These are phyloP conservation scores for Panurus biarmicus DNA, from an alignment of 2,113 vertebrate genomes.

Conservation along the genomic window DNA sequence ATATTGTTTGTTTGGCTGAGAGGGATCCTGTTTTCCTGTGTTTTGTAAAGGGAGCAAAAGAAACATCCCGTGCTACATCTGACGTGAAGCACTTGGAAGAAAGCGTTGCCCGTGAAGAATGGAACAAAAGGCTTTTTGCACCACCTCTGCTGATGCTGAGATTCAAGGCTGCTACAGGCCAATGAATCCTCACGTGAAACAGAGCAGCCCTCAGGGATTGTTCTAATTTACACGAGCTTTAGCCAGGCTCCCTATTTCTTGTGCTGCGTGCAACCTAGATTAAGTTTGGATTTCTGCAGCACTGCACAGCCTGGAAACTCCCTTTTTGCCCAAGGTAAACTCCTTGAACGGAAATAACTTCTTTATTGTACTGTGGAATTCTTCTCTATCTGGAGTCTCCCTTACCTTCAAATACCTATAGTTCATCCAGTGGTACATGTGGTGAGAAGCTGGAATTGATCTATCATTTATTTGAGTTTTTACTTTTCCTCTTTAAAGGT, in stretches of 20 bases:
- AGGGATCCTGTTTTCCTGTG: not conserved
- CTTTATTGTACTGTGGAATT: not conserved
- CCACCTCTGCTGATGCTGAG: not conserved
- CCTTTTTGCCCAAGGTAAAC: slow-evolving; percentile 34
- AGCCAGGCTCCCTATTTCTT: slow-evolving; percentile 6
- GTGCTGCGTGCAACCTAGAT: not conserved
- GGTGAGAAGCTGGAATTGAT: not conserved
- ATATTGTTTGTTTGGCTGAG: not conserved
- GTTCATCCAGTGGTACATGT: not conserved
- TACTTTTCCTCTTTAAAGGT: not conserved
- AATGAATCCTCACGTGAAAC: not conserved
- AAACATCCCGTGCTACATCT: not conserved
- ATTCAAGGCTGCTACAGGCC: slow-evolving; percentile 14
- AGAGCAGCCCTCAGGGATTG: slow-evolving; percentile 36
- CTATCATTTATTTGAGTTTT: not conserved
- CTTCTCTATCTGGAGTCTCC: not conserved
- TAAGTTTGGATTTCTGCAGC: slow-evolving; percentile 25
- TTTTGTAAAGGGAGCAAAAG: not conserved
- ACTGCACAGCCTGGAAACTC: slow-evolving; percentile 23
- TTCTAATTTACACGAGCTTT: slow-evolving; percentile 32
- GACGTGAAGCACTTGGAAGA: not conserved
- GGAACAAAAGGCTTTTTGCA: not conserved
- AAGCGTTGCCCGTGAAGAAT: not conserved
- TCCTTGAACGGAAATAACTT: not conserved
- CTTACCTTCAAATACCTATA: not conserved